Base-by-base conservation (phyloP, 2,797 vertebrate species). In the Catostomus latipinnis region DNA sequence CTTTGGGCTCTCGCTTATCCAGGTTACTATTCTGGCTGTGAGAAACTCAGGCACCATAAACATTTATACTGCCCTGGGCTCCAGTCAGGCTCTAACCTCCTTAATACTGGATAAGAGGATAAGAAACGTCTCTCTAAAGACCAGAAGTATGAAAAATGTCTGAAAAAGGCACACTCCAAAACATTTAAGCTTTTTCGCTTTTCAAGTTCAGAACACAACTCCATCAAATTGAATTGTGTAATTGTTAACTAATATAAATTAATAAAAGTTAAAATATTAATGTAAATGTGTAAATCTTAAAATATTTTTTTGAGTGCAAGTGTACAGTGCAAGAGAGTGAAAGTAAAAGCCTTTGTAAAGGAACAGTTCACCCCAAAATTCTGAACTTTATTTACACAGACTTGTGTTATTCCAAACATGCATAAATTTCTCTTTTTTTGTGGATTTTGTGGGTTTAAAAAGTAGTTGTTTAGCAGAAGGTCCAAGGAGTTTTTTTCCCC, bases 1-100 rank as follows among this genome's bases (percentile, higher is more conserved):
- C 81, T 77, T 48, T 49, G 22, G 50, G 53, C 85, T 89, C 80
- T 91, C 88, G 85, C 88, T 91, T 85, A 85, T 90, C 84, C 83
- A 94, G 90, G 93, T 94, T 91, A 93, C 91, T 89, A 88, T 82
- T 0, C 91, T 91, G 92, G 56, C 83, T 90, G 89, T 81, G 81
- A 52, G 80, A 86, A 92, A 89, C 92, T 88, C 89, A 93, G 92
- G 92, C 89, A 90, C 90, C 91, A 88, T 94, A 94, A 94, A 94
- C 91, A 92, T 93, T 94, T 93, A 91, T 91, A 88, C 87, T 86
- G 82, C 86, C 88, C 86, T 77, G 89, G 87, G 89, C 89, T 90
- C 76, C 83, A 80, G 90, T 87, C 86, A 81, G 71, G 85, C 80
- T 83, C 79, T 76, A 63, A 66, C 81, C 88, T 85, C 89, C 85